These are phyloP conservation scores for Amblyornis subalaris DNA, from an alignment of 2,113 vertebrate species.

Conservation along the genomic window DNA sequence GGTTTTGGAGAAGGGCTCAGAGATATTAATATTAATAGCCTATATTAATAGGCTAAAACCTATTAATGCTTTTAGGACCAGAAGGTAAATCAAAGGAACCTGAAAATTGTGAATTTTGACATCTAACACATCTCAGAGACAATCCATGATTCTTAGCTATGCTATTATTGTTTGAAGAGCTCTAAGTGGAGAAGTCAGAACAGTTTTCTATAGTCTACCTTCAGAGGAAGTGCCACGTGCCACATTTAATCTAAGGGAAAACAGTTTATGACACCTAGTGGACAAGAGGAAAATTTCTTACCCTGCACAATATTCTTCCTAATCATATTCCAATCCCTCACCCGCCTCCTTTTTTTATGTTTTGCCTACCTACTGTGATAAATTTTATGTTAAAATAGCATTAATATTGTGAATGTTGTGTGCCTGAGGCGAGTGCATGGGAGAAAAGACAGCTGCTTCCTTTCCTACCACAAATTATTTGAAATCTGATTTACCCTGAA, in stretches of 20 bases:
- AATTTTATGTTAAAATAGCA: neutral
- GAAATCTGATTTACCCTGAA: constrained; percentile 36
- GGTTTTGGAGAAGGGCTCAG: neutral
- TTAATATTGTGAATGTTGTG: neutral
- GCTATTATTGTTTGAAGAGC: neutral
- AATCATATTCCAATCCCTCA: neutral
- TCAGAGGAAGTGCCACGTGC: neutral
- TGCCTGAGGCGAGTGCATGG: neutral
- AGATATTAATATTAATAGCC: too few relatives aligned
- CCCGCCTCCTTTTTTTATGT: accelerated
- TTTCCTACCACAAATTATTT: neutral
- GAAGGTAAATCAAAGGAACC: neutral
- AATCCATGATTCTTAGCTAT: neutral
- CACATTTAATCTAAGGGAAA: neutral
- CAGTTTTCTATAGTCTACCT: neutral
- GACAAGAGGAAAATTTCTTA: neutral
- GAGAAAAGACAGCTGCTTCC: constrained; percentile 29
- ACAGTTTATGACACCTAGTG: constrained; percentile 38
- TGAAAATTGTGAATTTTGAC: neutral
- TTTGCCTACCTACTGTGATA: neutral
- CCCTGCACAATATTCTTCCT: neutral
- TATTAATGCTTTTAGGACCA: neutral
- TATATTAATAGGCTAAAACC: too few relatives aligned
- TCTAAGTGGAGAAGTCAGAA: neutral
- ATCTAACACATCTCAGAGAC: neutral